Conservation (phyloP, 2,888 invertebrate genomes). For the Antheraea assamensis region DNA sequence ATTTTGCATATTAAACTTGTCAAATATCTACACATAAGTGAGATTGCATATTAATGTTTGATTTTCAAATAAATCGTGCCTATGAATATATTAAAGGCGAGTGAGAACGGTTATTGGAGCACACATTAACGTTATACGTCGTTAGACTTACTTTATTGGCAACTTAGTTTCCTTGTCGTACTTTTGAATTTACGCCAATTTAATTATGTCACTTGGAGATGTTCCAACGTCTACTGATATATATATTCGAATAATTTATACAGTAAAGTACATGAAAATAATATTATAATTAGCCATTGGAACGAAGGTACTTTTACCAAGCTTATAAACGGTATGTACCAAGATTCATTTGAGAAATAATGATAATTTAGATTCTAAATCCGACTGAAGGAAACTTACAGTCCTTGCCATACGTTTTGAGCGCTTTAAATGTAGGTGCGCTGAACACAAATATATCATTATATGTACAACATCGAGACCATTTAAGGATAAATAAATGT, state of each 20-base stretch:
- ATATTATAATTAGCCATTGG: background rate
- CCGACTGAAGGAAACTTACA: too few species aligned
- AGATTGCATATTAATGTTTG: constrained; percentile 2
- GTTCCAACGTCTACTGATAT: background rate
- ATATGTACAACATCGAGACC: too few species aligned
- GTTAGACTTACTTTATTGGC: background rate
- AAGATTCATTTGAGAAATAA: too few species aligned
- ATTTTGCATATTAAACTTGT: background rate
- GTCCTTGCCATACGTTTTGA: too few species aligned
- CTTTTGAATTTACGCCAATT: constrained; percentile 6
- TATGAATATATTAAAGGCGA: constrained; percentile 35
- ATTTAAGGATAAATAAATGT: too few species aligned
- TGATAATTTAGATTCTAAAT: too few species aligned
- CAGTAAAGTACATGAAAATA: background rate
- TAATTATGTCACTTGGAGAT: background rate
- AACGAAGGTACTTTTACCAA: too few species aligned
- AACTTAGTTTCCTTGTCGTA: background rate
- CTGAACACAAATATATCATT: too few species aligned
- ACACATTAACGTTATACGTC: constrained; percentile 3
- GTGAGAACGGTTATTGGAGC: background rate
- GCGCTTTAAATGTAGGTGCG: too few species aligned
- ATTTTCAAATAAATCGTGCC: constrained; percentile 30
- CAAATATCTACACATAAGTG: background rate
- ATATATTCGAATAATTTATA: background rate
- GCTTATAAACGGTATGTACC: too few species aligned